Conservation (phyloP, 2,888 invertebrate species). For the Meghimatium bilineatum region DNA sequence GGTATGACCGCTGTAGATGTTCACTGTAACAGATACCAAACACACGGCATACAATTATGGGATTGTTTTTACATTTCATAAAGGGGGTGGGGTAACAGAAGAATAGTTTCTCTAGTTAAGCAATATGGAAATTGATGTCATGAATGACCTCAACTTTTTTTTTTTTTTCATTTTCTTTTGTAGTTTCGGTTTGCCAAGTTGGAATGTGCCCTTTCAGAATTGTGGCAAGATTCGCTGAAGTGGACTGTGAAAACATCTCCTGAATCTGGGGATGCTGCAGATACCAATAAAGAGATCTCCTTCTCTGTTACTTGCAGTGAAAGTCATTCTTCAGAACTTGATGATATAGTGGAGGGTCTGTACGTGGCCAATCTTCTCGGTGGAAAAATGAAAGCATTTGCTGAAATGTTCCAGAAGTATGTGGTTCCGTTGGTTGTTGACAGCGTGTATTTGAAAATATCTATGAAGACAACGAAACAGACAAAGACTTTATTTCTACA, state of each 20-base stretch:
- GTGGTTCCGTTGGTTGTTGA: conserved; percentile 69
- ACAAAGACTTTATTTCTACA: not conserved
- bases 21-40: no score
- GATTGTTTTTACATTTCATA: no score
- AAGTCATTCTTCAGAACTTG: conserved; percentile 44
- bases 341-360: conserved; percentile 66
- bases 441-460: not conserved
- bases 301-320: conserved; percentile 33
- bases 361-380: conserved; percentile 73
- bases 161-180: no score
- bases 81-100: no score
- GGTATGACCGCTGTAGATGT: no score
- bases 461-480: not conserved
- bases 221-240: conserved; percentile 35
- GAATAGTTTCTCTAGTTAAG: no score
- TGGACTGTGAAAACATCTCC: conserved; percentile 19
- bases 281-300: not conserved
- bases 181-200: conserved; percentile 25
- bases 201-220: conserved; percentile 21
- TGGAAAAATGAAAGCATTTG: conserved; percentile 80
- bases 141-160: no score
- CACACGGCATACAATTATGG: no score
- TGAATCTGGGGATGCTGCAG: not conserved
- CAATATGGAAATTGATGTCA: no score
- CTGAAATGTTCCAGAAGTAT: conserved; percentile 81